Evolutionary conservation across 37 sponge, comb jelly and placozoan genomes (phyloP).

Genomic region (Tethya wilhelma): DNA sequence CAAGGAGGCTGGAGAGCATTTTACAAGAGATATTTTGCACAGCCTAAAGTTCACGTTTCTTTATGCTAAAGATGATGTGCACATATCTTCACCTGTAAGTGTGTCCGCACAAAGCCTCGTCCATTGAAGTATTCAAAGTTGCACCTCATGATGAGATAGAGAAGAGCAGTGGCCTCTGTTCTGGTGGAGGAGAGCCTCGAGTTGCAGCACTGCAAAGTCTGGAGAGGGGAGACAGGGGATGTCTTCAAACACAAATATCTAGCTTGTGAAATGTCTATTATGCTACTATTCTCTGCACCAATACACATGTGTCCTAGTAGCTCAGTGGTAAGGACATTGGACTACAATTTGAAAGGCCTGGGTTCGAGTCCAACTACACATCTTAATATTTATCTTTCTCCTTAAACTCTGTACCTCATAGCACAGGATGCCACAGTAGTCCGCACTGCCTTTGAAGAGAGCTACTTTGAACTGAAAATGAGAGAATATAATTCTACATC

Average conservation of each 20-base stretch:
- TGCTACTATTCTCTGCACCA: no score
- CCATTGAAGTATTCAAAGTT: constrained; percentile 77
- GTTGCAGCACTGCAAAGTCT: constrained; percentile 82
- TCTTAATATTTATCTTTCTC: neutral
- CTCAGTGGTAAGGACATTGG: no score
- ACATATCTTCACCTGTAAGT: constrained; percentile 76
- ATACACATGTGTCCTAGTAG: no score
- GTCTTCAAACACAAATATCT: neutral
- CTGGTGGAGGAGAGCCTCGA: constrained; percentile 68
- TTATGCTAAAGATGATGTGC: no score
- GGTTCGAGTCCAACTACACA: neutral
- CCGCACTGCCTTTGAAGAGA: constrained; percentile 82
- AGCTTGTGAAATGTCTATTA: no score
- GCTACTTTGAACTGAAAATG: constrained; percentile 66
- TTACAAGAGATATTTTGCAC: neutral
- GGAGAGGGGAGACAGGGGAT: neutral
- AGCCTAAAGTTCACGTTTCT: no score
- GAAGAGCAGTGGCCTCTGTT: constrained; percentile 50
- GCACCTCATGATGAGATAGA: constrained; percentile 81
- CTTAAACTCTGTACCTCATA: constrained; percentile 92
- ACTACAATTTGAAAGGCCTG: neutral
- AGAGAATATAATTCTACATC: neutral
- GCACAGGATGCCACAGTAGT: constrained; percentile 79
- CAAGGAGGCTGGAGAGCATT: neutral
- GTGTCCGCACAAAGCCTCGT: constrained; percentile 59